phyloP scores from a whole-genome alignment of 2,113 vertebrate genomes.

The Labrus mixtus region DNA sequence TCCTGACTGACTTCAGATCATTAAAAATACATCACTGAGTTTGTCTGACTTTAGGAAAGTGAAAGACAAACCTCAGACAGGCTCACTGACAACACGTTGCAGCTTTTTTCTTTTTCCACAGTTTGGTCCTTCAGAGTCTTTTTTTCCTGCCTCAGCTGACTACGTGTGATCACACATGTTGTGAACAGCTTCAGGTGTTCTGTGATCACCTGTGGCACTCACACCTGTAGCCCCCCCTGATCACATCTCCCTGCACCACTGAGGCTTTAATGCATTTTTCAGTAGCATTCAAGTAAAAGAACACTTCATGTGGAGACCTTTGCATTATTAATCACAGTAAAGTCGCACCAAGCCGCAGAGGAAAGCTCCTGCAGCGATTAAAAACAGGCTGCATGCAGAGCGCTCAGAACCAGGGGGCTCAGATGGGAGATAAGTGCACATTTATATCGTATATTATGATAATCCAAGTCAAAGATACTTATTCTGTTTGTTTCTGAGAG shows the following conservation, averaged over 20 bases:
- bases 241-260: not conserved
- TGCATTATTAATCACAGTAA: conserved; percentile 59
- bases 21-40: not conserved
- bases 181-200: not conserved
- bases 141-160: not conserved
- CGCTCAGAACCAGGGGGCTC: not conserved
- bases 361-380: conserved; percentile 28
- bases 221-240: not conserved
- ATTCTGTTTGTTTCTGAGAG: not conserved
- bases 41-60: not conserved
- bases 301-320: conserved; percentile 23
- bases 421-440: not conserved
- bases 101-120: not conserved
- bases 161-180: not conserved
- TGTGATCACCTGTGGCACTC: conserved; percentile 21
- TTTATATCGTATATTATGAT: conserved; percentile 1
- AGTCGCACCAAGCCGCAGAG: conserved; percentile 8
- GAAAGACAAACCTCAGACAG: not conserved
- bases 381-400: conserved; percentile 4
- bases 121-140: not conserved
- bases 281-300: conserved; percentile 9
- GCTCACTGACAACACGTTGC: conserved; percentile 3
- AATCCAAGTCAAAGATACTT: conserved; percentile 9
- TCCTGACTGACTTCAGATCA: not conserved
- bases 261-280: conserved; percentile 39